Conservation (phyloP, 2,888 invertebrate species). For the Boloria selene region DNA sequence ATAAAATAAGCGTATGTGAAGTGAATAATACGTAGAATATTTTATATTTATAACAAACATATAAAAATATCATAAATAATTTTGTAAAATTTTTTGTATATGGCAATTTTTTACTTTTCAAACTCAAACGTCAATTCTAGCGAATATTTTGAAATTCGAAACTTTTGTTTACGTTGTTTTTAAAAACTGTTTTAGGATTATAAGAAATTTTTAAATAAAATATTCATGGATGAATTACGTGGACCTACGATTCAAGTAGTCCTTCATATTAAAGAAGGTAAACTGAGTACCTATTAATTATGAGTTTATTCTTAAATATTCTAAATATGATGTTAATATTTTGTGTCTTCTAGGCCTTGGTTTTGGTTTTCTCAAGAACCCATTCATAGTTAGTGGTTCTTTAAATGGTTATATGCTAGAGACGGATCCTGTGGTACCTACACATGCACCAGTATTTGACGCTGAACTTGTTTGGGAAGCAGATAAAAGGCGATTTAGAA, state of each 20-base stretch:
- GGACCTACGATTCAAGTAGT: slow-evolving; percentile 86
- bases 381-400: slow-evolving; percentile 83
- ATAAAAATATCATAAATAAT: no score
- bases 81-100: background rate
- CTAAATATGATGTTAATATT: background rate
- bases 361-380: slow-evolving; percentile 79
- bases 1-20: no score
- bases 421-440: slow-evolving; percentile 84
- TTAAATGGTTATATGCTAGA: slow-evolving; percentile 86
- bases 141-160: slow-evolving; percentile 41
- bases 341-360: slow-evolving; percentile 72
- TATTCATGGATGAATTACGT: slow-evolving; percentile 84
- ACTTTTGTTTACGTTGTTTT: slow-evolving; percentile 59
- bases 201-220: slow-evolving; percentile 44
- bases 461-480: slow-evolving; percentile 91
- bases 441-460: slow-evolving; percentile 84
- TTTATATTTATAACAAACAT: no score
- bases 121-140: slow-evolving; percentile 14
- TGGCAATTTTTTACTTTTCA: background rate
- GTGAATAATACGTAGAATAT: no score
- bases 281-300: slow-evolving; percentile 17
- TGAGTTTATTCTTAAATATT: background rate
- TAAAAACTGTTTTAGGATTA: slow-evolving; percentile 54
- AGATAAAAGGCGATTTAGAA: slow-evolving; percentile 86
- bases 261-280: slow-evolving; percentile 85